A percentile compares a stretch with the other conserved stretches of the same genome.
These are phyloP conservation scores for Benthosema pterotum DNA, from an alignment of 2,797 vertebrate species.

Conservation along the genomic window DNA sequence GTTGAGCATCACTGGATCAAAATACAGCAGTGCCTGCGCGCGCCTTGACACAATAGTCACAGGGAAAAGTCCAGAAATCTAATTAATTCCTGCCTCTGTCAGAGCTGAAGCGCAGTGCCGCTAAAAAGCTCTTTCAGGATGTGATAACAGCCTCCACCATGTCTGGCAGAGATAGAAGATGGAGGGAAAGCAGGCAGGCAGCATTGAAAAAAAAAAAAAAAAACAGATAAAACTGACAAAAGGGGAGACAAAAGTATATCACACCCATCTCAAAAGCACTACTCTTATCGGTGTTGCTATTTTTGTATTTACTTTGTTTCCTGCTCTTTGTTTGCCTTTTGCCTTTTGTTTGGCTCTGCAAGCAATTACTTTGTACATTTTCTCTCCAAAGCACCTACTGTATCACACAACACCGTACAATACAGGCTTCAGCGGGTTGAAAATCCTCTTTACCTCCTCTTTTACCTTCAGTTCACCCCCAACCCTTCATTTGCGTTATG, in stretches of 20 bases:
- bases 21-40: slow-evolving; percentile 66
- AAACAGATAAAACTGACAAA: slow-evolving; percentile 74
- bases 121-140: slow-evolving; percentile 69
- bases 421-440: slow-evolving; percentile 48
- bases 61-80: slow-evolving; percentile 75
- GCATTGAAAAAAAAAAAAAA: slow-evolving; percentile 52
- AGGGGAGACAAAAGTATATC: slow-evolving; percentile 56
- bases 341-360: slow-evolving; percentile 74
- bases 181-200: slow-evolving; percentile 48
- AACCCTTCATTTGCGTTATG: slow-evolving; percentile 12
- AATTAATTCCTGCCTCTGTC: slow-evolving; percentile 80
- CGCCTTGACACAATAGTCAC: slow-evolving; percentile 72
- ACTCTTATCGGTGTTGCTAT: slow-evolving; percentile 73
- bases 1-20: slow-evolving; percentile 73
- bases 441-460: slow-evolving; percentile 50
- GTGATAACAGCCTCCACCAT: slow-evolving; percentile 46
- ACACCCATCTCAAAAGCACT: slow-evolving; percentile 66
- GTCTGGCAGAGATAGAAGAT: slow-evolving; percentile 68
- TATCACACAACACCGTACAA: slow-evolving; percentile 56
- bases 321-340: slow-evolving; percentile 48
- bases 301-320: slow-evolving; percentile 72
- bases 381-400: slow-evolving; percentile 62
- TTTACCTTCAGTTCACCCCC: slow-evolving; percentile 34
- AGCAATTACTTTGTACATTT: slow-evolving; percentile 78
- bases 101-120: slow-evolving; percentile 59